Base-by-base conservation (phyloP, 2,113 vertebrate species). In the Geococcyx californianus region DNA sequence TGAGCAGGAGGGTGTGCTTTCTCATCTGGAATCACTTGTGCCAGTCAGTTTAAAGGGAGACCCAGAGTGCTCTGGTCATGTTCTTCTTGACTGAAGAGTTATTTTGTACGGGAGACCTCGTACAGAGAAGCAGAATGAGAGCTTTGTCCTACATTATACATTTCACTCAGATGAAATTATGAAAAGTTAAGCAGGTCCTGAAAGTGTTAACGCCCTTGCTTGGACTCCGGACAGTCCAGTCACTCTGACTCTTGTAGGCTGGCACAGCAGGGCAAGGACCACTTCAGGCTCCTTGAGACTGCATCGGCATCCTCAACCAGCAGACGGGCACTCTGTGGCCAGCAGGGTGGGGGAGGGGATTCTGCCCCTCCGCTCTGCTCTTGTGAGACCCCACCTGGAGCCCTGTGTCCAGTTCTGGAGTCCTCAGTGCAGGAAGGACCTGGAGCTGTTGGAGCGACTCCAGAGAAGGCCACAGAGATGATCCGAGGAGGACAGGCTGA, bases 121-220 rank as follows among this genome's bases (percentile, higher is more conserved):
- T 54, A 7, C 3, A 45, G 21, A 62, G 56, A 45, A 79, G 72
- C 59, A 78, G 60, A 90, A n/a, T 26, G 15, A 62, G 77, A 73
- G n/a, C 42, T 81, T 49, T 7, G 0, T 51, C 73, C 78, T n/a
- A 14, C 1, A 3, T 29, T 18, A 31, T 0, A 2, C 0, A 0
- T 66, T 76, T 77, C 36, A 40, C 24, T 13, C 77, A 66, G 56
- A 26, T n/a, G 24, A 54, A 88, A 56, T 42, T 58, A 49, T 1
- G 13, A 11, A 16, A 68, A 59, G 16, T 38, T 68, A 45, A 70
- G 31, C 19, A 38, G 13, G 17, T 73, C 54, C 52, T 73, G 49
- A 63, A 75, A n/a, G 29, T 2, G 1, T 47, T 25, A 16, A 1
- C 3, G 25, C 33, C 58, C 78, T 59, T 73, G 38, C 38, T 89